phyloP scores from a whole-genome alignment of 2,797 vertebrate species.

The Craterocephalus amniculus region DNA sequence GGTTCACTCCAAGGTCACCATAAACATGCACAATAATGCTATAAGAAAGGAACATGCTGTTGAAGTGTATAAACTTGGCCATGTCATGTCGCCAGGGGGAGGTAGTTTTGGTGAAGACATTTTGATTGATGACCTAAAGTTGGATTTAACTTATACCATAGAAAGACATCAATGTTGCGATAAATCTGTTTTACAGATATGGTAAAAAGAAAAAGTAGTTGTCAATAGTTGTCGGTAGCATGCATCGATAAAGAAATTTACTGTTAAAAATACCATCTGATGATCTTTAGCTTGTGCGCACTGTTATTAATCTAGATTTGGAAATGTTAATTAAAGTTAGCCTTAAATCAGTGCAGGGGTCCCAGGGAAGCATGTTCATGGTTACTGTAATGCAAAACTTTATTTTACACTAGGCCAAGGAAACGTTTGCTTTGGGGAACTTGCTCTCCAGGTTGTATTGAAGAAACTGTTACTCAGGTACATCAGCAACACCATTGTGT shows the following conservation, averaged over 20 bases:
- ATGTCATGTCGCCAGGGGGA: neutral
- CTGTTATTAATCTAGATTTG: neutral
- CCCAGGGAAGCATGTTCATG: neutral
- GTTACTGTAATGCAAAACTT: neutral
- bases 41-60: neutral
- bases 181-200: too few relatives aligned
- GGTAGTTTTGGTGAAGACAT: too few relatives aligned
- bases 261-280: too few relatives aligned
- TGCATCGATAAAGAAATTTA: too few relatives aligned
- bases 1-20: conserved; percentile 75
- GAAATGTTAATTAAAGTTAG: neutral
- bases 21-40: conserved; percentile 11
- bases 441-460: neutral
- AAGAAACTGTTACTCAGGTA: neutral
- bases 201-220: too few relatives aligned
- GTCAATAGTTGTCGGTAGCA: too few relatives aligned
- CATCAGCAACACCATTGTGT: neutral
- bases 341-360: too few relatives aligned
- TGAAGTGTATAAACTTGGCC: neutral
- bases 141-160: too few relatives aligned
- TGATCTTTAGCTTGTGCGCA: neutral
- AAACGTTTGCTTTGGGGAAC: neutral
- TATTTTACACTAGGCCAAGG: neutral
- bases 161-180: too few relatives aligned
- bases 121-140: too few relatives aligned